Evolutionary conservation across 2,113 vertebrate genomes (phyloP), one percentile per base, ranked within the genome.

Genomic region (Heterochromis multidens): DNA sequence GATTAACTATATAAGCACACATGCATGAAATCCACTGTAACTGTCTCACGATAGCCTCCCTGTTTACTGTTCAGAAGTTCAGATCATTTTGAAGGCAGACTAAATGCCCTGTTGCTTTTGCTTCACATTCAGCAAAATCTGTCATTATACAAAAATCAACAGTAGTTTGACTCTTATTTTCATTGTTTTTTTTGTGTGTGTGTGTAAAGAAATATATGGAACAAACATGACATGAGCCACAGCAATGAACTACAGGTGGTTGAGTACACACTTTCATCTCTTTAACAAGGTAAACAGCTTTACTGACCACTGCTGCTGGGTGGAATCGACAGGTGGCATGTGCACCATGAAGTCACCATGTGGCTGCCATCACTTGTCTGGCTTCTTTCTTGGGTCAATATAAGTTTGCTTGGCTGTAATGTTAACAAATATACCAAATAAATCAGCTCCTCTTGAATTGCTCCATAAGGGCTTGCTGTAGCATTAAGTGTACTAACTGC

Each of bases 21-120:
- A 13, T 43, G 40, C 40, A 43, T 67, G 40, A 46, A 70, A 46
- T 70, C 40, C 65, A 46, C 8, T 2, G 23, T 10, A 29, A 29
- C 67, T 21, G 16, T 72, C 23, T 46, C 16, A 21, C 49, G 67
- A 49, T 21, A 49, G 40, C 40, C 1, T 43, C 21, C 14, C 16
- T 16, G 19, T 46, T 49, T 72, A 29, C 16, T 72, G 40, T 72
- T 17, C 65, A 46, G 40, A 46, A 29, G 65, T 9, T 21, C 49
- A 49, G 40, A 70, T 70, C 23, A 4, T 29, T 72, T 46, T 49
- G 49, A 72, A 49, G 23, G 65, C 65, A 70, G 40, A 70, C 46
- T 17, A 17, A 49, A 49, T 46, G 0, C 14, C 40, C 40, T 49
- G 16, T 49, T 70, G 4, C 0, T 70, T 37, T 0, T 70, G 40